Percentiles rank a stretch among this genome's conserved stretches.
Conservation (phyloP, 2,888 invertebrate genomes). For the Volucella bombylans region DNA sequence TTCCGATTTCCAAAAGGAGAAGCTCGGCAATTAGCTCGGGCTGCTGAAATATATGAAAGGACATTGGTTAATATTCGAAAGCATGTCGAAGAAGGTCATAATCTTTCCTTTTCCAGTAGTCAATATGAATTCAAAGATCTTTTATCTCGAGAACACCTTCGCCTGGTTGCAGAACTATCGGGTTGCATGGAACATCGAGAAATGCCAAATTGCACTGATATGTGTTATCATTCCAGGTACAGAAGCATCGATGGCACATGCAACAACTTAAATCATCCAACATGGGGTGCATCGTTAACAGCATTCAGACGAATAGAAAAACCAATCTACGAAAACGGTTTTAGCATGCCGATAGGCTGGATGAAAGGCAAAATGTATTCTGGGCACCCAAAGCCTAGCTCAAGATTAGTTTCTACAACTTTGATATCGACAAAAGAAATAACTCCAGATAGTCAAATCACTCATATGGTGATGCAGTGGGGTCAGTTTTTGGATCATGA, state of each 20-base stretch:
- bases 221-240: constrained; percentile 97
- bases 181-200: constrained; percentile 94
- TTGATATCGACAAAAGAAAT: constrained; percentile 92
- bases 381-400: constrained; percentile 92
- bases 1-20: constrained; percentile 93
- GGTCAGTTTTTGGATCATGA: constrained; percentile 99
- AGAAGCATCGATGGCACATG: constrained; percentile 96
- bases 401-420: constrained; percentile 92
- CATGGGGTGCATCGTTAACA: constrained; percentile 95
- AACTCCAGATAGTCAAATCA: constrained; percentile 90
- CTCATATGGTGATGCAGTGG: constrained; percentile 99
- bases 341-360: constrained; percentile 98
- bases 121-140: constrained; percentile 92
- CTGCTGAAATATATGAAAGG: constrained; percentile 97
- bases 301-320: constrained; percentile 92
- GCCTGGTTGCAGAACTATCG: constrained; percentile 93
- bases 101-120: constrained; percentile 84
- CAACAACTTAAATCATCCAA: constrained; percentile 95
- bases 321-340: constrained; percentile 98
- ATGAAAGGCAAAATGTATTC: constrained; percentile 90
- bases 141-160: constrained; percentile 91
- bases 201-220: constrained; percentile 90
- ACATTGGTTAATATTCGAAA: constrained; percentile 93
- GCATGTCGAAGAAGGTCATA: constrained; percentile 88
- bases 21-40: constrained; percentile 91